Evolutionary conservation across 2,797 vertebrate genomes (phyloP), one percentile per base, ranked within the genome.

Genomic region (Channa striata): DNA sequence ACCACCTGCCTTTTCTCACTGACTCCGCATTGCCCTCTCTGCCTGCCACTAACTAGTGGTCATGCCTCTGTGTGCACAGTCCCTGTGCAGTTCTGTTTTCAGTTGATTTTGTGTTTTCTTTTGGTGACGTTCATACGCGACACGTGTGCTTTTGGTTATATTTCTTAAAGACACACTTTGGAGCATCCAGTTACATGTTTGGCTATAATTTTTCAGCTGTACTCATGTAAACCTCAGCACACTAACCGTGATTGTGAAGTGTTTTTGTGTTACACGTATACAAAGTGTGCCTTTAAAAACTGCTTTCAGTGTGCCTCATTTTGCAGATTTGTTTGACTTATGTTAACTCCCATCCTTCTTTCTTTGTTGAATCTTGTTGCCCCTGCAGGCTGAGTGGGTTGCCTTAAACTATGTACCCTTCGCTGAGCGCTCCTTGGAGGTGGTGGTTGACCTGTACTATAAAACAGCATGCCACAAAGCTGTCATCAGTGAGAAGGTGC

Each of bases 381-480:
- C 48, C 49, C 63, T 21, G 6, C 88, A 99, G 98, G 98, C 98
- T 0, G 98, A 99, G 87, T 99, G 98, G 98, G 97, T 99, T 84
- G 98, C 98, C 83, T 92, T 99, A 96, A 99, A 99, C 94, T 99
- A 99, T 0, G 98, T 99, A 81, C 98, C 98, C 16, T 99, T 99
- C 93, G 98, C 98, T 57, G 98, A 99, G 90, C 96, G 96, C 58
- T 99, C 98, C 46, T 59, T 99, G 87, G 98, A 99, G 93, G 96
- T 98, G 84, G 92, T 99, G 82, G 96, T 97, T 86, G 97, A 99
- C 86, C 94, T 99, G 50, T 99, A 99, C 90, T 97, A 99, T 77
- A 99, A 99, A 92, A 99, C 98, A 20, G 98, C 98, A 23, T 99
- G 98, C 86, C 98, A 99, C 91, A 99, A 99, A 93, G 98, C 98